phyloP scores from a whole-genome alignment of 2,113 vertebrate species.

The Chitala chitala region DNA sequence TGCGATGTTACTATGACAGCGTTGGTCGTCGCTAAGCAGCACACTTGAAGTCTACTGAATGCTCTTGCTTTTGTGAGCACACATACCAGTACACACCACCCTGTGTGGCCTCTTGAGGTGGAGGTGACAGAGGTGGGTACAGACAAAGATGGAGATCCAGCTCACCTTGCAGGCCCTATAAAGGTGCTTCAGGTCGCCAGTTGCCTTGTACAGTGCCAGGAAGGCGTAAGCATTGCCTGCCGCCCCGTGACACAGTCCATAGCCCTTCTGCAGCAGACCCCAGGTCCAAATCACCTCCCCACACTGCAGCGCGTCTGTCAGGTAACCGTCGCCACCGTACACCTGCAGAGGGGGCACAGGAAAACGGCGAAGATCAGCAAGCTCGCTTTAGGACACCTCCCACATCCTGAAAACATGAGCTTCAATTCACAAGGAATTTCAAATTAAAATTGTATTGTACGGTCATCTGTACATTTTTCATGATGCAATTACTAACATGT shows the following conservation, averaged over 20 bases:
- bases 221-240: constrained; percentile 91
- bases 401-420: too few relatives aligned
- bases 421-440: neutral
- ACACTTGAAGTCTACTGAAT: too few relatives aligned
- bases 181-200: constrained; percentile 76
- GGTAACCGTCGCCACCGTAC: constrained; percentile 75
- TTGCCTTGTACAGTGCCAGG: constrained; percentile 78
- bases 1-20: too few relatives aligned
- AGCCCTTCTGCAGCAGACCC: constrained; percentile 88
- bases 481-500: neutral
- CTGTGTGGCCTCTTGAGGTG: neutral
- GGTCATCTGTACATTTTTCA: neutral
- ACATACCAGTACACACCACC: too few relatives aligned
- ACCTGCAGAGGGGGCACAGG: constrained; percentile 53
- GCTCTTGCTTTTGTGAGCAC: too few relatives aligned
- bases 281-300: constrained; percentile 84
- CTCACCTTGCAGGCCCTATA: constrained; percentile 91
- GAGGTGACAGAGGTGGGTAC: neutral
- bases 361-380: too few relatives aligned
- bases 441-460: neutral
- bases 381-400: too few relatives aligned
- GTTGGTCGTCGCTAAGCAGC: too few relatives aligned
- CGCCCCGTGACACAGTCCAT: constrained; percentile 85
- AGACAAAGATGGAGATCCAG: neutral
- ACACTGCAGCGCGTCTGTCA: constrained; percentile 74